Conservation (phyloP, 1,140 invertebrate species). For the Zaprionus nigranus region DNA sequence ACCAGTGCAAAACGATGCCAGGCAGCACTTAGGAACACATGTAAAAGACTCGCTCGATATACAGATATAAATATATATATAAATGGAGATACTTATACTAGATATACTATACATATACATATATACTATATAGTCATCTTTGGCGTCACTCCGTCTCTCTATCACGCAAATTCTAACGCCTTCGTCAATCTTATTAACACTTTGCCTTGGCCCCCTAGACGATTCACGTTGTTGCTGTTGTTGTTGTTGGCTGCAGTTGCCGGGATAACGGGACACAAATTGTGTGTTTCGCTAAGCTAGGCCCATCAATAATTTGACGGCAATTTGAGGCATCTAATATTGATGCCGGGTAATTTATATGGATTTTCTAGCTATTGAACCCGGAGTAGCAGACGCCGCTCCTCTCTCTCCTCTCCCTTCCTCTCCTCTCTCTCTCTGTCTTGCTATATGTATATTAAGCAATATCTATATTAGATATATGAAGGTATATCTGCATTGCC, state of each 20-base stretch:
- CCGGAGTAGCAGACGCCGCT: conserved; percentile 8
- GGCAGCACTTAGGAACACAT: conserved; percentile 20
- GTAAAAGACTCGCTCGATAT: not conserved
- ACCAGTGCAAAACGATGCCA: conserved; percentile 58
- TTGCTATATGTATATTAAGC: not conserved
- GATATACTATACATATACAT: not conserved
- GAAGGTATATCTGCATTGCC: conserved; percentile 1
- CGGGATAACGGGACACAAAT: conserved; percentile 11
- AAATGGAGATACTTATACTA: not conserved
- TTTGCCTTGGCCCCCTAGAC: not conserved
- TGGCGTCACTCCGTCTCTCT: not conserved
- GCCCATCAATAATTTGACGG: conserved; percentile 67
- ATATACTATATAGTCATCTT: conserved; percentile 22
- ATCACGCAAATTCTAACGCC: conserved; percentile 1
- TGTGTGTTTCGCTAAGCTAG: conserved; percentile 32
- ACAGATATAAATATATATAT: not conserved
- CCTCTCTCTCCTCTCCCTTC: not conserved
- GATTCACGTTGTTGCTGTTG: too few species aligned
- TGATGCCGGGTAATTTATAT: conserved; percentile 70
- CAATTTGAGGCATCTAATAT: conserved; percentile 62
- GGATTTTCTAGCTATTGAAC: conserved; percentile 53
- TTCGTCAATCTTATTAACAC: conserved; percentile 32
- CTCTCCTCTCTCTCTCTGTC: not conserved
- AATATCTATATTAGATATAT: not conserved
- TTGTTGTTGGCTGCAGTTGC: not conserved